phyloP scores from a whole-genome alignment of 64 coral and sea anemone species.

The Dendrophyllia cribrosa region DNA sequence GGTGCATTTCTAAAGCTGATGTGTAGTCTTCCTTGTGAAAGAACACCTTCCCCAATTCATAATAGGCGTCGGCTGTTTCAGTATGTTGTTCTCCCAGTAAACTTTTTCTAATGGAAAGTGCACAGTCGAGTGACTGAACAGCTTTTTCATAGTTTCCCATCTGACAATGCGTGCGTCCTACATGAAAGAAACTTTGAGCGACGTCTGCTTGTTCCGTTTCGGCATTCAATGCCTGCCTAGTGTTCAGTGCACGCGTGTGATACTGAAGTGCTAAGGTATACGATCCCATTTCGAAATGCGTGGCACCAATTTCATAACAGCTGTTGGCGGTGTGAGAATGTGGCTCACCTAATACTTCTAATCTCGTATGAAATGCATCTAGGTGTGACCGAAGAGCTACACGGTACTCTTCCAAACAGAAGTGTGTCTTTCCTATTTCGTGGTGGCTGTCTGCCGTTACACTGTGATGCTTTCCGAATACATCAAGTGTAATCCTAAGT shows the following conservation, averaged over 20 bases:
- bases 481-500: not conserved
- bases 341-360: not conserved
- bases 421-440: conserved; percentile 3
- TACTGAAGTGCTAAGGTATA: not conserved
- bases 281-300: not conserved
- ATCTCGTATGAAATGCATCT: not conserved
- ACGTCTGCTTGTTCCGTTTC: not conserved
- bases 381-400: not conserved
- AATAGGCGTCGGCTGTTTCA: conserved; percentile 4
- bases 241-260: not conserved
- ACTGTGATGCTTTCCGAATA: not conserved
- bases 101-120: not conserved
- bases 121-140: not conserved
- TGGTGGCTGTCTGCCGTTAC: not conserved
- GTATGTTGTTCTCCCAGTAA: not conserved
- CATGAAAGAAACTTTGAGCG: not conserved
- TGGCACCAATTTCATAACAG: not conserved
- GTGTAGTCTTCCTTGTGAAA: not conserved
- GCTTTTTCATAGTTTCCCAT: not conserved
- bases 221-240: not conserved
- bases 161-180: not conserved
- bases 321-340: not conserved
- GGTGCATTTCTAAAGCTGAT: not conserved
- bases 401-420: not conserved
- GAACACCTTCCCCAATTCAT: not conserved